A percentile compares a stretch with the other conserved stretches of the same genome.
These are phyloP conservation scores for Harpalus rubripes DNA, from an alignment of 2,888 invertebrate species.

Conservation along the genomic window DNA sequence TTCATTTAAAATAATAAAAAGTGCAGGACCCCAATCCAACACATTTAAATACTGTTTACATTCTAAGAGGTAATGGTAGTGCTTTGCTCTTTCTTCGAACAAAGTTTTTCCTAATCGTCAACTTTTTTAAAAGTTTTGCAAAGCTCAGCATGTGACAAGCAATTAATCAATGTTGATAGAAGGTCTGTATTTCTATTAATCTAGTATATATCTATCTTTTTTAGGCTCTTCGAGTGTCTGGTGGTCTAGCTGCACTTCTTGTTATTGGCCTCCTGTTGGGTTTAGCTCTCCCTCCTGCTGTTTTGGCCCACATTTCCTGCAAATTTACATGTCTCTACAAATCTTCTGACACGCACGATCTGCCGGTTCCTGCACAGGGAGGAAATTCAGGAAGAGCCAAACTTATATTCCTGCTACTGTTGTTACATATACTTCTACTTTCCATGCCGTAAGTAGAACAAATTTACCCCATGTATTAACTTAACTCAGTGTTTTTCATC, in stretches of 20 bases:
- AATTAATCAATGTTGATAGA: too few relatives aligned
- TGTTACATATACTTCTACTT: slow-evolving; percentile 76
- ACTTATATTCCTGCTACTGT: slow-evolving; percentile 77
- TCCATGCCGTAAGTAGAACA: slow-evolving; percentile 75
- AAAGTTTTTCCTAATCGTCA: too few relatives aligned
- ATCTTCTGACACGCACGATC: slow-evolving; percentile 68
- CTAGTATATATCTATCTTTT: background rate
- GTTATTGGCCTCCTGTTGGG: slow-evolving; percentile 79
- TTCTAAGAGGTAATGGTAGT: too few relatives aligned
- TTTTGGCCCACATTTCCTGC: slow-evolving; percentile 79
- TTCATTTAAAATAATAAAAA: too few relatives aligned
- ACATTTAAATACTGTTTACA: too few relatives aligned
- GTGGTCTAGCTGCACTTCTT: slow-evolving; percentile 83
- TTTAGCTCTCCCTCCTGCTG: slow-evolving; percentile 82
- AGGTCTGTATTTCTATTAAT: too few relatives aligned
- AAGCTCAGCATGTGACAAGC: too few relatives aligned
- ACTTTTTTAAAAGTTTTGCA: too few relatives aligned
- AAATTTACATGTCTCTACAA: slow-evolving; percentile 73
- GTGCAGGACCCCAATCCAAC: too few relatives aligned
- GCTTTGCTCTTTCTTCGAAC: too few relatives aligned
- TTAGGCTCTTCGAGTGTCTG: slow-evolving; percentile 86
- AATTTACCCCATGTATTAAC: background rate
- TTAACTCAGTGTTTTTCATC: too few relatives aligned
- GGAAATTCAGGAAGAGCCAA: slow-evolving; percentile 73
- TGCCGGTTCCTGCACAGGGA: slow-evolving; percentile 70